These are phyloP conservation scores for Cetoscarus ocellatus DNA, from an alignment of 2,797 vertebrate species.

Conservation along the genomic window DNA sequence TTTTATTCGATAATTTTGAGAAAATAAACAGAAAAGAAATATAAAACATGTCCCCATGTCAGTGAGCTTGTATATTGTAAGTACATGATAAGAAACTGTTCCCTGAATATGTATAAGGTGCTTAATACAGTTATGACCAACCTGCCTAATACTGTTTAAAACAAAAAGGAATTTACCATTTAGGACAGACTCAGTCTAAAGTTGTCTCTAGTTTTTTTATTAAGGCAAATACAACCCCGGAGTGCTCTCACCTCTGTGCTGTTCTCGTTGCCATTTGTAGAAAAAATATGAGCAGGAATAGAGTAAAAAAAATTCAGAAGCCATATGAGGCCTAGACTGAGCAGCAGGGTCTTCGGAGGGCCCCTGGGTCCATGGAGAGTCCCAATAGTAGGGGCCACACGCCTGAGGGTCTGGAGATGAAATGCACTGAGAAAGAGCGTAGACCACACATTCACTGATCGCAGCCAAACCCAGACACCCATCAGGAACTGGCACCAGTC, in stretches of 20 bases:
- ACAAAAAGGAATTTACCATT: too few relatives aligned
- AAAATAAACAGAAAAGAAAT: too few relatives aligned
- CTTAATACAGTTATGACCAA: too few relatives aligned
- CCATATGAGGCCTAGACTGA: constrained; percentile 81
- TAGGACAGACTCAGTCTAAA: too few relatives aligned
- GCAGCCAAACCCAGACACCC: constrained; percentile 88
- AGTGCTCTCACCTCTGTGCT: constrained; percentile 80
- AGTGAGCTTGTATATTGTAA: too few relatives aligned
- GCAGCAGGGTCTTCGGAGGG: constrained; percentile 55
- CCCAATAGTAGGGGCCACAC: constrained; percentile 58
- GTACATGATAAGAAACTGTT: too few relatives aligned
- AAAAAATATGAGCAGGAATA: constrained; percentile 84
- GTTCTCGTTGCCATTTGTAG: constrained; percentile 77
- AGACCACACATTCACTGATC: constrained; percentile 87
- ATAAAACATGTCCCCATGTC: too few relatives aligned
- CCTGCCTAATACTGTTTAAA: too few relatives aligned
- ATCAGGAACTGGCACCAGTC: constrained; percentile 84
- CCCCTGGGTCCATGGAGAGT: constrained; percentile 40
- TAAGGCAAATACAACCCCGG: not conserved
- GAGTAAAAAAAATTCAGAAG: constrained; percentile 82
- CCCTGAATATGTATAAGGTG: too few relatives aligned
- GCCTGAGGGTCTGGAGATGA: constrained; percentile 84
- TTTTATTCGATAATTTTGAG: too few relatives aligned
- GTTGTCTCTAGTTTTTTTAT: too few relatives aligned
- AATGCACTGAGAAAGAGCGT: constrained; percentile 86